Evolutionary conservation across 2,797 vertebrate species (phyloP), one percentile per base, ranked within the genome.

Genomic region (Coregonus sp.): DNA sequence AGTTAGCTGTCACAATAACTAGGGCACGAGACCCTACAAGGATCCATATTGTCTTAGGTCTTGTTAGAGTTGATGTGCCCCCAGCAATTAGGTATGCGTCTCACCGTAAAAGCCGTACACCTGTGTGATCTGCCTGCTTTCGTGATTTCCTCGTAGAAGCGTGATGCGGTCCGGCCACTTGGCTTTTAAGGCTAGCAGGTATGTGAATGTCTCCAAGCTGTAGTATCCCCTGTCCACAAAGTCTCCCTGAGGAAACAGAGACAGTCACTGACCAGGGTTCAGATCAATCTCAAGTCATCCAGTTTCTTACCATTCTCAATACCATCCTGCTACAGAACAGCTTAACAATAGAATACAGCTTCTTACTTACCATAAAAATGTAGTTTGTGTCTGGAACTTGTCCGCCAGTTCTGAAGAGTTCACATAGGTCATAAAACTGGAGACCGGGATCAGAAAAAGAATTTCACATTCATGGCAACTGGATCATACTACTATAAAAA

Each of bases 81-180:
- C 56, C 56, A 63, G 59, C 20, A 63, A 11, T 29, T 15, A 15
- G 15, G 33, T 33, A 68, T 33, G 66, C 4, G 33, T 50, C 71
- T 54, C 52, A 72, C 71, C 71, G 31, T 72, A 98, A 90, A 98
- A 98, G 72, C 97, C 97, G 29, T 98, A 98, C 65, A 98, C 97
- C 80, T 98, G 97, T 2, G 97, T 98, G 82, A 98, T 98, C 85
- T 98, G 97, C 86, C 97, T 94, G 93, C 97, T 98, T 81, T 98
- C 97, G 1, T 98, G 97, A 88, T 98, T 98, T 86, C 97, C 97
- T 72, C 97, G 93, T 59, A 98, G 90, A 78, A 98, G 95, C 0
- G 97, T 98, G 92, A 98, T 98, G n/a, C 97, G 96, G 84, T 98
- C 97, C 0, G 97, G 97, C 97, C 97, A 98, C 89, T 98, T 98